Conservation (phyloP, 2,888 invertebrate genomes). For the Sympetrum striolatum region DNA sequence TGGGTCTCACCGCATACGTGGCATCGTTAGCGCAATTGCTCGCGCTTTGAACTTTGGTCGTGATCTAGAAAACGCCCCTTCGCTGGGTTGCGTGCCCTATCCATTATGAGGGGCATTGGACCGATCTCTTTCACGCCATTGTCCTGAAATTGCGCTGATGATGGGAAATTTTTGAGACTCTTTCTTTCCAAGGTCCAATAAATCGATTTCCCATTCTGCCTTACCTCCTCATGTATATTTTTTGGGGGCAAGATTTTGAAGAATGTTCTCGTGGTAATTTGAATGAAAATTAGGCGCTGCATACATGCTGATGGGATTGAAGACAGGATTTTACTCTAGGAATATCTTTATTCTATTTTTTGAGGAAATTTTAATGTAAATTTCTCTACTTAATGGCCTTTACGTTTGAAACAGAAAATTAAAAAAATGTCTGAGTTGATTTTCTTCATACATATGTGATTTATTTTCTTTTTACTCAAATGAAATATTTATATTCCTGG, state of each 20-base stretch:
- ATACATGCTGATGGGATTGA: too few species aligned
- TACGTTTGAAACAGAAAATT: too few species aligned
- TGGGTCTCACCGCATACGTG: background rate
- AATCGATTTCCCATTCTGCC: background rate
- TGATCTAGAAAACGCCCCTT: background rate
- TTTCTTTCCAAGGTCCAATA: background rate
- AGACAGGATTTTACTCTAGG: too few species aligned
- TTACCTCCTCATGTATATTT: background rate
- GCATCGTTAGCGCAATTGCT: background rate
- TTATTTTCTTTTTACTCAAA: too few species aligned
- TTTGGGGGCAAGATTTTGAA: background rate
- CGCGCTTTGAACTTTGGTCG: background rate
- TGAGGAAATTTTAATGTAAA: too few species aligned
- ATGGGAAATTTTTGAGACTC: background rate
- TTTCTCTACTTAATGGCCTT: too few species aligned
- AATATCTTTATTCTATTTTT: too few species aligned
- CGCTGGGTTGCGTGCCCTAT: background rate
- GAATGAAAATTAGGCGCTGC: too few species aligned
- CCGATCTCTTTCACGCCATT: background rate
- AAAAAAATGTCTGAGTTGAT: too few species aligned
- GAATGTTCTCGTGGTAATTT: too few species aligned
- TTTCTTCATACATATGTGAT: too few species aligned
- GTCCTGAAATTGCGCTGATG: background rate
- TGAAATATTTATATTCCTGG: too few species aligned
- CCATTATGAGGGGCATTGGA: background rate